A percentile compares a stretch with the other conserved stretches of the same genome.
These are phyloP conservation scores for Cervus canadensis DNA, from an alignment of 2,113 vertebrate species.

Conservation along the genomic window DNA sequence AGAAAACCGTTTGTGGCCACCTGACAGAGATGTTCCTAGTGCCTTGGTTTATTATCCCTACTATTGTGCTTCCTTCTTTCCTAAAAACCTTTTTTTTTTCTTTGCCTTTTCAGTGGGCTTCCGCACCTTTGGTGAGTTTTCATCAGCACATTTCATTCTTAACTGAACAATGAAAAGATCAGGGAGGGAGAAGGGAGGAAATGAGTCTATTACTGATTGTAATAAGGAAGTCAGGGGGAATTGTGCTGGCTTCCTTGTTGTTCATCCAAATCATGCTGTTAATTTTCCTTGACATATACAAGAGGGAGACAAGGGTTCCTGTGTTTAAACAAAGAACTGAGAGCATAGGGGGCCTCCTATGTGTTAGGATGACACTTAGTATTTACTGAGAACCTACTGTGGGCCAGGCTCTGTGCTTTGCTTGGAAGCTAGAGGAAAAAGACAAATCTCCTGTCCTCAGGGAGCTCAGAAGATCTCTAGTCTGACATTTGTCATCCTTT, in stretches of 20 bases:
- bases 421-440: not conserved
- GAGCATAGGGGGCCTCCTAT: not conserved
- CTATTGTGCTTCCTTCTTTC: conserved; percentile 46
- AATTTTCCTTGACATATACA: not conserved
- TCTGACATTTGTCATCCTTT: not conserved
- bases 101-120: conserved; percentile 45
- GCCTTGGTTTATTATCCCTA: conserved; percentile 43
- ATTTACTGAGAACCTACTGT: not conserved
- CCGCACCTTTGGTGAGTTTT: conserved; percentile 47
- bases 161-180: conserved; percentile 35
- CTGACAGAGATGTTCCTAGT: conserved; percentile 50
- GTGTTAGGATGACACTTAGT: not conserved
- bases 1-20: conserved; percentile 57
- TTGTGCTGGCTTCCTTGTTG: not conserved
- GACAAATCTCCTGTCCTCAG: not conserved
- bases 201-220: not conserved
- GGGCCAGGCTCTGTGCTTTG: not conserved
- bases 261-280: not conserved
- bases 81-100: not conserved
- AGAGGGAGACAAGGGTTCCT: not conserved
- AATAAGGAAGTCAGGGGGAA: not conserved
- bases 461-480: not conserved
- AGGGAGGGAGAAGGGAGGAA: not conserved
- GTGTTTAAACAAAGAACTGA: not conserved
- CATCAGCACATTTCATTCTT: conserved; percentile 54